Base-by-base conservation (phyloP, 2,113 vertebrate genomes). In the Megaceryle torquata region DNA sequence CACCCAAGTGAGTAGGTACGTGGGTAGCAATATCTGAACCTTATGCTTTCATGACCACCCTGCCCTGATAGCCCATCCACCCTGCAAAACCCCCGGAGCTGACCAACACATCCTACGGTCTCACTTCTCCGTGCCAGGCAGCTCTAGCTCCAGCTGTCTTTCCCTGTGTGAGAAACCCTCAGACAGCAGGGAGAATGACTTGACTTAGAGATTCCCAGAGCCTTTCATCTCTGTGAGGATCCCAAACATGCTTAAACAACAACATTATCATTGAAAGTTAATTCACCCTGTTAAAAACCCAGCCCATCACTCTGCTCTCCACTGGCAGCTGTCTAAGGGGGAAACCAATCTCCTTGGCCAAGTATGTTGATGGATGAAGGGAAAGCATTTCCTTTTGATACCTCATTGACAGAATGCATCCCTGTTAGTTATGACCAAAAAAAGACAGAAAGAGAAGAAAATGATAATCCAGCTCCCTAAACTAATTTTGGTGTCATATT, bases 11-110 rank as follows among this genome's bases (percentile, higher is more conserved):
- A 56, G 21, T 6, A 68, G 35, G 31, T 7, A 3, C 3, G 37
- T 13, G 54, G 35, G 56, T 17, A 54, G 16, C 46, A 15, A 14
- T 15, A 63, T 3, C 65, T 54, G 17, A 54, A 46, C 48, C 31
- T n/a, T 22, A 15, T 2, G 9, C 28, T 22, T 8, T 14, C 60
- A 7, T 0, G 0, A 16, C 59, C 56, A 1, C 12, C 15, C 51
- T 84, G 67, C 43, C 28, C 43, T 22, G 12, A 13, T 5, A 33
- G 43, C 21, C 35, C 33, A 13, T 9, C 43, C 9, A 10, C 26
- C 13, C 63, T 53, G 39, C 63, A 35, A 44, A 17, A 15, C 4
- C n/a, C 50, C 33, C 1, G 33, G 39, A 60, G 25, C 33, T 13
- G 5, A 63, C 3, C 1, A 0, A 8, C 44, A 11, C 59, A 25